phyloP scores from a whole-genome alignment of 2,888 invertebrate species.

The Andricus quercusramuli region DNA sequence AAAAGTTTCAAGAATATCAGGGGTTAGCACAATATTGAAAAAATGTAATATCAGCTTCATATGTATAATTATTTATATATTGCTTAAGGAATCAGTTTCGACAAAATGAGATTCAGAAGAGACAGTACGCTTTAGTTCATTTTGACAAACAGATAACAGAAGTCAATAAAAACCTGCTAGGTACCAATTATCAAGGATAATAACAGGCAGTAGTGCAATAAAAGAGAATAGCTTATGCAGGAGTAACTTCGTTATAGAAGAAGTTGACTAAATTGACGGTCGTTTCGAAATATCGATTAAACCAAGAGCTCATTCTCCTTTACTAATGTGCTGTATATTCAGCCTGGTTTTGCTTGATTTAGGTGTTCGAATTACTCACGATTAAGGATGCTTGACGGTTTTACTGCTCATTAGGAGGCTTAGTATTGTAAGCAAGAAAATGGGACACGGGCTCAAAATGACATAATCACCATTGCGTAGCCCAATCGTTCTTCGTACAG shows the following conservation, averaged over 20 bases:
- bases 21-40: too few relatives aligned
- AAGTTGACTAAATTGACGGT: constrained; percentile 7
- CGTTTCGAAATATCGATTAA: not conserved
- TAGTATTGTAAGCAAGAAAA: not conserved
- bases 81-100: not conserved
- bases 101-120: not conserved
- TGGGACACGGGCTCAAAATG: not conserved
- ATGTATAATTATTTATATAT: not conserved
- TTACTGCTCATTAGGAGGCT: constrained; percentile 6
- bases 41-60: too few relatives aligned
- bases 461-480: constrained; percentile 10
- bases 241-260: not conserved
- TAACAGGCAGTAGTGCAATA: constrained; percentile 7
- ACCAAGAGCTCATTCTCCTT: not conserved
- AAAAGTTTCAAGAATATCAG: not conserved
- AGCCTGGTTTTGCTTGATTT: not conserved
- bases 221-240: constrained; percentile 12
- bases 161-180: not conserved
- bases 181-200: not conserved
- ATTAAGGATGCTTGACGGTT: not conserved
- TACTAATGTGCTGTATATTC: not conserved
- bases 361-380: not conserved
- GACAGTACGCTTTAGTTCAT: not conserved
- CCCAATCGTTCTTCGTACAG: not conserved
- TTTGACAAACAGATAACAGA: not conserved